phyloP scores from a whole-genome alignment of 2,888 invertebrate species.

The Hydroisotoma schaefferi region DNA sequence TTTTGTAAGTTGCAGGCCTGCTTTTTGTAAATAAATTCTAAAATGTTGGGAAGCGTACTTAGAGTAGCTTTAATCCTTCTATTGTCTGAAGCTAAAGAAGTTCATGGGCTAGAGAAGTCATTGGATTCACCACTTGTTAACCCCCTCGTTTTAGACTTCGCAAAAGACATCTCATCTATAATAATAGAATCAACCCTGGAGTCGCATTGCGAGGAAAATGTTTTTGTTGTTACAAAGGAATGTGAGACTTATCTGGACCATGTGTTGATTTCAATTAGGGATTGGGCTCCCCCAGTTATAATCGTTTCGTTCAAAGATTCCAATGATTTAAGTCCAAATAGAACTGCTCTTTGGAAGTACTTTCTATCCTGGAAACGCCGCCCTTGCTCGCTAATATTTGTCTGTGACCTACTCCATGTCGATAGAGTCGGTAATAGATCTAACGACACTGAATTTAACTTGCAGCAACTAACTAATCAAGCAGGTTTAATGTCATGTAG shows the following conservation, averaged over 20 bases:
- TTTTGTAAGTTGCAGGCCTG: too few relatives aligned
- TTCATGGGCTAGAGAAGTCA: too few relatives aligned
- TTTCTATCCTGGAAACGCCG: constrained; percentile 28
- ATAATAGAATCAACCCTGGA: constrained; percentile 33
- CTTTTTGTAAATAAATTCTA: too few relatives aligned
- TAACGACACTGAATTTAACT: background rate
- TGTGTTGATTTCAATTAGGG: constrained; percentile 19
- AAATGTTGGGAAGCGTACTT: too few relatives aligned
- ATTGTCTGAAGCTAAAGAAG: too few relatives aligned
- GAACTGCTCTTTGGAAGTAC: constrained; percentile 20
- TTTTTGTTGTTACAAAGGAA: constrained; percentile 24
- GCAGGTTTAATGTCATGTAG: too few relatives aligned
- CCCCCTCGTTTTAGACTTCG: constrained; percentile 22
- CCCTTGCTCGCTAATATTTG: constrained; percentile 36
- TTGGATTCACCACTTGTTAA: background rate
- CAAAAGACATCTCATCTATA: constrained; percentile 35
- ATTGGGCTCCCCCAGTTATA: constrained; percentile 36
- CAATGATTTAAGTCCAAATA: background rate
- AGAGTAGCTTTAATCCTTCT: too few relatives aligned
- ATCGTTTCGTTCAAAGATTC: constrained; percentile 25
- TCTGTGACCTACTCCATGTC: constrained; percentile 32
- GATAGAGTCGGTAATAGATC: background rate
- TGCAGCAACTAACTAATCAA: too few relatives aligned
- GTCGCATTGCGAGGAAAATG: constrained; percentile 36
- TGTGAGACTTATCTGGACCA: constrained; percentile 31